Evolutionary conservation across 2,797 vertebrate species (phyloP), one percentile per base, ranked within the genome.

Genomic region (Myotis myotis): DNA sequence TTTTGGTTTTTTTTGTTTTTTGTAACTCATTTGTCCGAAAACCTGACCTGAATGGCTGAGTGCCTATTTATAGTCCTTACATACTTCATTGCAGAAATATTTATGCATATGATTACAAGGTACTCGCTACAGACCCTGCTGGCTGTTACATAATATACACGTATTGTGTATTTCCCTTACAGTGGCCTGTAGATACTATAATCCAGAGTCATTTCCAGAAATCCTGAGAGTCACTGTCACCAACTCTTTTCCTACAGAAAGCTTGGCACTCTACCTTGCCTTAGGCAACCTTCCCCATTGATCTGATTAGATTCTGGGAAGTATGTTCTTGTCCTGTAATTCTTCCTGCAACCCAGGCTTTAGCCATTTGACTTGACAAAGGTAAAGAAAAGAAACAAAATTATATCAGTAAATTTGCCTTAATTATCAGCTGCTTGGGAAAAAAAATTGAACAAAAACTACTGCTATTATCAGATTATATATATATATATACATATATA

Each of bases 71-170:
- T 88, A 90, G 80, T 76, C 57, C 83, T 91, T 93, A 75, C 41
- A 60, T 88, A 87, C 64, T 85, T 96, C 55, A 66, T 72, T 94
- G 33, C 79, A 92, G 74, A 95, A 91, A 88, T 91, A 74, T 80
- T 60, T 47, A 91, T 72, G 47, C 44, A 25, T 82, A 95, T 90
- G 51, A 84, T 85, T 94, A 80, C n/a, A 71, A 38, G 19, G 55
- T 38, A 22, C 74, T 51, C 62, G 47, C 47, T 11, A 36, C 16
- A 88, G 74, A 86, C 17, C 23, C 64, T 79, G 4, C 25, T 80
- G 57, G 4, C 28, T 79, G 19, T 85, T 94, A 68, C 49, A 15
- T 79, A 88, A 92, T 53, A 90, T 7, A 74, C 4, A 88, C 51
- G 36, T 19, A 60, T 57, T 83, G 57, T 36, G 16, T 60, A 57